Evolutionary conservation across 2,797 vertebrate genomes (phyloP).

Genomic region (Lophius americanus): DNA sequence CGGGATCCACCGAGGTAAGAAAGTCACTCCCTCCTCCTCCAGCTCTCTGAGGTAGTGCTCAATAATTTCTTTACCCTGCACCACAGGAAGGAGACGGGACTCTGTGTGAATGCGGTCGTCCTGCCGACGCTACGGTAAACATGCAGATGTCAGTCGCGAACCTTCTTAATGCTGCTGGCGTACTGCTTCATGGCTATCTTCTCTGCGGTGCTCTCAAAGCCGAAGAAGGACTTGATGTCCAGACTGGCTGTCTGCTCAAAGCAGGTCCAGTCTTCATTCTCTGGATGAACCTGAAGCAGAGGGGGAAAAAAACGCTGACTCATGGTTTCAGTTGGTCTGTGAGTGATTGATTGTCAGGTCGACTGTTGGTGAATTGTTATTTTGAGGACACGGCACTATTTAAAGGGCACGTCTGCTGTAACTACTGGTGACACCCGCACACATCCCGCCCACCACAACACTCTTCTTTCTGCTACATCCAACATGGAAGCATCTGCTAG

Average conservation of each 20-base stretch:
- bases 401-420: too few relatives aligned
- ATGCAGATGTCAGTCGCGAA: conserved; percentile 21
- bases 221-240: conserved; percentile 97
- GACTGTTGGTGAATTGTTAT: too few relatives aligned
- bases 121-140: not conserved
- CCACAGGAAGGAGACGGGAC: conserved; percentile 4
- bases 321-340: too few relatives aligned
- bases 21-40: conserved; percentile 88
- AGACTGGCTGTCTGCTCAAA: conserved; percentile 95
- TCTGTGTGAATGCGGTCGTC: not conserved
- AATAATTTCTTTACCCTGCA: conserved; percentile 94
- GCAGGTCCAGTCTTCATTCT: conserved; percentile 97
- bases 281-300: conserved; percentile 89
- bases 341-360: too few relatives aligned
- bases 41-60: conserved; percentile 92
- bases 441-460: too few relatives aligned
- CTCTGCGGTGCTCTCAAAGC: conserved; percentile 95
- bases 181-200: conserved; percentile 98
- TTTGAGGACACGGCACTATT: too few relatives aligned
- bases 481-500: too few relatives aligned
- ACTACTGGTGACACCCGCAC: too few relatives aligned
- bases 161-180: conserved; percentile 91
- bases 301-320: not conserved
- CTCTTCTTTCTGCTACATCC: too few relatives aligned
- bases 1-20: conserved; percentile 88